Percentiles rank a stretch among this genome's conserved stretches.
Evolutionary conservation across 2,888 invertebrate species (phyloP).

Genomic region (Rhynchonema sp.): DNA sequence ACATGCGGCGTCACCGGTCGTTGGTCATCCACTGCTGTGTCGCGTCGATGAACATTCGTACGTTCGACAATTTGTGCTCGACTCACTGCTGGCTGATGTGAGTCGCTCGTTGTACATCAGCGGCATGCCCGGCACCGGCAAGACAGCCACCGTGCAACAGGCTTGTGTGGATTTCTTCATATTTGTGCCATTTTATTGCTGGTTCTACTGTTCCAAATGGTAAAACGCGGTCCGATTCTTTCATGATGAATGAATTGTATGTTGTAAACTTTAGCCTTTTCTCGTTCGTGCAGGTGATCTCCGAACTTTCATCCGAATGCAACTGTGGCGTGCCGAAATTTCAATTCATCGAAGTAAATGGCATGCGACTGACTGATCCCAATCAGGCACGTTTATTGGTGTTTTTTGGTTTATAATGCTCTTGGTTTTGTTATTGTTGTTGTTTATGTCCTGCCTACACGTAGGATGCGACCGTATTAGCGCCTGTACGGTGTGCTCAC

Average conservation of each 20-base stretch:
- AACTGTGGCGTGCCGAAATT: constrained; percentile 33
- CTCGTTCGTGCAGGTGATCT: not conserved
- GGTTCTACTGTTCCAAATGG: constrained; percentile 5
- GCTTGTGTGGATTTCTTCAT: constrained; percentile 34
- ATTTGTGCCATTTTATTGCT: not conserved
- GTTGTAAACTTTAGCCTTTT: not conserved
- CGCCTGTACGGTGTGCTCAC: too few species aligned
- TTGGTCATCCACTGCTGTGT: too few species aligned
- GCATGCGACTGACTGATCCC: constrained; percentile 77
- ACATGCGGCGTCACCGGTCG: too few species aligned
- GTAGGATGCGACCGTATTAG: too few species aligned
- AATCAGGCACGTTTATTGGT: constrained; percentile 64
- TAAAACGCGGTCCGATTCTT: constrained; percentile 9
- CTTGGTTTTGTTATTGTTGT: too few species aligned
- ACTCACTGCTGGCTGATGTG: not conserved
- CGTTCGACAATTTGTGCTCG: not conserved
- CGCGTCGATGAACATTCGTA: too few species aligned
- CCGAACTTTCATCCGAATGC: not conserved
- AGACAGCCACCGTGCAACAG: constrained; percentile 83
- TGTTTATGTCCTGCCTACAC: too few species aligned
- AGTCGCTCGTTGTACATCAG: constrained; percentile 68
- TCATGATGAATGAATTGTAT: not conserved
- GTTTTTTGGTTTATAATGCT: too few species aligned
- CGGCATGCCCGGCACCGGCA: constrained; percentile 90
- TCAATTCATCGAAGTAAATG: constrained; percentile 62